Evolutionary conservation across 2,113 vertebrate genomes (phyloP).

Genomic region (Neofelis nebulosa): DNA sequence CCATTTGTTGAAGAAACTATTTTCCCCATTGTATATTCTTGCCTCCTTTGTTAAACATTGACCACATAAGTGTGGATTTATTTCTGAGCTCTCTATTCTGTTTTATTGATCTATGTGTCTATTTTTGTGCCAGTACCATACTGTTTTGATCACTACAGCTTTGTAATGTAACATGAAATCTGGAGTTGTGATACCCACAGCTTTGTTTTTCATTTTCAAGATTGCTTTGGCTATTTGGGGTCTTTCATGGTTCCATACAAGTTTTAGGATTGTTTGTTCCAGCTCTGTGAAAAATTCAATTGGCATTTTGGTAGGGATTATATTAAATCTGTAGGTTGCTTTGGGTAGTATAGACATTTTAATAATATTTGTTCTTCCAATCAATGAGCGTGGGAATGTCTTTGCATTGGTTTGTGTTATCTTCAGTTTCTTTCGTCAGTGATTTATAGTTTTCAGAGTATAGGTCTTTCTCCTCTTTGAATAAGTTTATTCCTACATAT

Average conservation of each 20-base stretch:
- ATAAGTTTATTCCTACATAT: not conserved
- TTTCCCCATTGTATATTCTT: not conserved
- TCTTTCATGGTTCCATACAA: not conserved
- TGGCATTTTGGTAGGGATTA: not conserved
- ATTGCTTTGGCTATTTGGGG: not conserved
- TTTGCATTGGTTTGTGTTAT: not conserved
- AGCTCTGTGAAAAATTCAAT: not conserved
- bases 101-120: not conserved
- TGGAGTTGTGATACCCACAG: not conserved
- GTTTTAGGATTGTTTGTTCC: not conserved
- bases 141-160: not conserved
- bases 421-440: not conserved
- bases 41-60: not conserved
- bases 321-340: not conserved
- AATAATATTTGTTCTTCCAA: not conserved
- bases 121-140: not conserved
- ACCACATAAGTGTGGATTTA: not conserved
- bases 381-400: not conserved
- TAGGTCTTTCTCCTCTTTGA: not conserved
- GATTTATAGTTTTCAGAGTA: not conserved
- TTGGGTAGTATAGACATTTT: not conserved
- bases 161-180: not conserved
- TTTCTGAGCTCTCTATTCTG: not conserved
- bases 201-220: not conserved
- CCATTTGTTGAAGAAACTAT: not conserved